A percentile compares a stretch with the other conserved stretches of the same genome.
Evolutionary conservation across 2,113 vertebrate species (phyloP).

Genomic region (Antechinus flavipes): DNA sequence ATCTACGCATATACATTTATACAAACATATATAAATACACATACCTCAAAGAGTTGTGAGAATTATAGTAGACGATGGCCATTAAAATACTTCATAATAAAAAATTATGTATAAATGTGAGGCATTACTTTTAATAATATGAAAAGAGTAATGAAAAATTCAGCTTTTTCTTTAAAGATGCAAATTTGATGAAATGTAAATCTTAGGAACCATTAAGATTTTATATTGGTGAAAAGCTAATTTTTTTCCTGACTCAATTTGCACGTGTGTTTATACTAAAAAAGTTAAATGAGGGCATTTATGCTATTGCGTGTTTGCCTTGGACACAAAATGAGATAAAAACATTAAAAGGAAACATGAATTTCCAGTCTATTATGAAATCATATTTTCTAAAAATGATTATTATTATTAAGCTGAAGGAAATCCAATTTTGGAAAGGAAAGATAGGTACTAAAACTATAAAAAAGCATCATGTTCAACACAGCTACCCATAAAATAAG

Average conservation of each 20-base stretch:
- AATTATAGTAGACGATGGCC: not conserved
- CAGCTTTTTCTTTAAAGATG: slow-evolving; percentile 50
- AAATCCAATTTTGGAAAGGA: slow-evolving; percentile 29
- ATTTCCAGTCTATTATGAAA: slow-evolving; percentile 45
- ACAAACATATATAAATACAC: too few species aligned
- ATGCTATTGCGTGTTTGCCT: slow-evolving; percentile 24
- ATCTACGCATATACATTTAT: too few species aligned
- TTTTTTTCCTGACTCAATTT: slow-evolving; percentile 50
- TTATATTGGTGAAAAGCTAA: slow-evolving; percentile 64
- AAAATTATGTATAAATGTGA: not conserved
- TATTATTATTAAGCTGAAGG: slow-evolving; percentile 17
- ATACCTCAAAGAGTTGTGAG: not conserved
- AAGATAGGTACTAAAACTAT: not conserved
- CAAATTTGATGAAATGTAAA: slow-evolving; percentile 58
- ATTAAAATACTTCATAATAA: not conserved
- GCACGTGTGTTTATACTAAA: slow-evolving; percentile 49
- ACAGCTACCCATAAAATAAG: too few species aligned
- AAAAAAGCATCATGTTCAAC: not conserved
- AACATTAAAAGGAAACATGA: slow-evolving; percentile 54
- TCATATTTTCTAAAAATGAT: slow-evolving; percentile 37
- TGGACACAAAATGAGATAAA: slow-evolving; percentile 45
- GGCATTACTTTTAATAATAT: not conserved
- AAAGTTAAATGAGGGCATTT: slow-evolving; percentile 48
- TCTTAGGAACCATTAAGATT: slow-evolving; percentile 51
- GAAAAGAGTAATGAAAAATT: slow-evolving; percentile 39